These are phyloP conservation scores for Pelagia noctiluca DNA, from an alignment of 30 jellyfish, hydroid and myxozoan genomes.

Conservation along the genomic window DNA sequence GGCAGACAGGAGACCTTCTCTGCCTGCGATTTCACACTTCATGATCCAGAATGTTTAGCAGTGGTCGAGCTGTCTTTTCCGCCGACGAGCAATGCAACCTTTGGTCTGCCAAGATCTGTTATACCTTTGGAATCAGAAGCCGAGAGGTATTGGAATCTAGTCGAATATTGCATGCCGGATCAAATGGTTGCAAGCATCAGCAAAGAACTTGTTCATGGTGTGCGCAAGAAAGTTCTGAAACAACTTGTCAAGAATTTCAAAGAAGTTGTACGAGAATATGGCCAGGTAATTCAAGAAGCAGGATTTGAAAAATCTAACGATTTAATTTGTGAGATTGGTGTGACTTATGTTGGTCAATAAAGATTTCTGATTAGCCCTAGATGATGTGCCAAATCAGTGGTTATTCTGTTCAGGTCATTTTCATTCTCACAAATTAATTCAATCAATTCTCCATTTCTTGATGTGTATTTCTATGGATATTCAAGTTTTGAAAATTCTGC, in stretches of 20 bases:
- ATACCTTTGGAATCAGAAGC: constrained; percentile 56
- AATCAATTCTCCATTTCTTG: no score
- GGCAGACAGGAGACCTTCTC: constrained; percentile 53
- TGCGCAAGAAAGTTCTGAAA: constrained; percentile 54
- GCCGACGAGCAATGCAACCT: constrained; percentile 59
- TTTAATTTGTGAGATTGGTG: neutral
- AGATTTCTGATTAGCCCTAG: no score
- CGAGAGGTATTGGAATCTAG: constrained; percentile 54
- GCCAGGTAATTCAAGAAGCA: constrained; percentile 29
- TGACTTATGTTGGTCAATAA: neutral
- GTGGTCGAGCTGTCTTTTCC: constrained; percentile 64
- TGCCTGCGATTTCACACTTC: constrained; percentile 62
- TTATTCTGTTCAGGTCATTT: no score
- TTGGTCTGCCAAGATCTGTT: constrained; percentile 67
- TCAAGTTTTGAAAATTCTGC: no score
- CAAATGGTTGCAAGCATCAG: constrained; percentile 63
- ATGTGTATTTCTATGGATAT: no score
- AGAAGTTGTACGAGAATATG: constrained; percentile 20
- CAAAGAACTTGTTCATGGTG: constrained; percentile 37
- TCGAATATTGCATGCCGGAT: constrained; percentile 53
- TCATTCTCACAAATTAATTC: no score
- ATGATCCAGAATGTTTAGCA: constrained; percentile 58
- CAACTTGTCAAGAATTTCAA: constrained; percentile 34
- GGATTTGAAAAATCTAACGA: neutral
- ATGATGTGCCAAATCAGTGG: no score